These are phyloP conservation scores for Bungarus multicinctus DNA, from an alignment of 2,113 vertebrate species.

Conservation along the genomic window DNA sequence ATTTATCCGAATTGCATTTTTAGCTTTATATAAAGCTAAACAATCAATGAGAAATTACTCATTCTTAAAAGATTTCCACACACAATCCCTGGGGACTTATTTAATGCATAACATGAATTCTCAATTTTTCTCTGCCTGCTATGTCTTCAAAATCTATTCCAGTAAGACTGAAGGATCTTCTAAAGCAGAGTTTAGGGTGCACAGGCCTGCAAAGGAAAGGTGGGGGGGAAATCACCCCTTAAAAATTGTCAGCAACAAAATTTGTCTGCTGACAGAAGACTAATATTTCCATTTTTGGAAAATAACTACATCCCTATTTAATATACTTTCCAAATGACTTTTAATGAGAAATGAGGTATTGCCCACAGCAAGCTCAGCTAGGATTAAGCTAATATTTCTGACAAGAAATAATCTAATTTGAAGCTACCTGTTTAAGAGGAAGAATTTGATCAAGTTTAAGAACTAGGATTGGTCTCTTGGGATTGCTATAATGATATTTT, in stretches of 20 bases:
- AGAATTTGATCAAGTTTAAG: conserved; percentile 9
- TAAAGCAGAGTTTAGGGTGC: background rate
- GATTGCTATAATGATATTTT: background rate
- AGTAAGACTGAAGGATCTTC: background rate
- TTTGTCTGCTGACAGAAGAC: background rate
- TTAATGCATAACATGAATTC: background rate
- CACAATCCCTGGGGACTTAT: background rate
- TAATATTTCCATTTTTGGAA: background rate
- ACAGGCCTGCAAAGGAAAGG: background rate
- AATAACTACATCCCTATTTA: background rate
- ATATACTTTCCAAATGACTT: background rate
- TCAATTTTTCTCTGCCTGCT: background rate
- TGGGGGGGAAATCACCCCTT: background rate
- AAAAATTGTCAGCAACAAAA: background rate
- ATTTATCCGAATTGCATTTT: background rate
- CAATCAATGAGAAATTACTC: background rate
- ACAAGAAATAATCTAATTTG: background rate
- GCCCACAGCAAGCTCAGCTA: background rate
- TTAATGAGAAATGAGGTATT: background rate
- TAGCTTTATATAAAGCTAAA: background rate
- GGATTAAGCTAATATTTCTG: background rate
- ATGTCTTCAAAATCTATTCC: background rate
- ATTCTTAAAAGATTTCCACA: background rate
- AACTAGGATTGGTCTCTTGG: conserved; percentile 1
- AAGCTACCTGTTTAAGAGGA: background rate